Conservation (phyloP, 1,140 invertebrate genomes). For the Metaphire vulgaris region DNA sequence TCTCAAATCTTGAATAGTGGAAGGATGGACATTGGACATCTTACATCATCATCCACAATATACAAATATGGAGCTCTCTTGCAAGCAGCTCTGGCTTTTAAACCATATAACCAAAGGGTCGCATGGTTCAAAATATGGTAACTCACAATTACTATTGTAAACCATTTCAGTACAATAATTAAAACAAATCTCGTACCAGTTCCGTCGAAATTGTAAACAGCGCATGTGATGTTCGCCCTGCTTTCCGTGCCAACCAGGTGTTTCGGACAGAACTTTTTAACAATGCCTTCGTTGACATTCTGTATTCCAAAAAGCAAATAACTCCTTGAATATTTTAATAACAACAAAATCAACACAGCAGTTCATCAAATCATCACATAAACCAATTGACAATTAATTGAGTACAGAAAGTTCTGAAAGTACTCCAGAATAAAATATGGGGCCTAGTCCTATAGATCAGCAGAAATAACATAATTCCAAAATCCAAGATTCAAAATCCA, state of each 20-base stretch:
- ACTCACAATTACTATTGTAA: not conserved
- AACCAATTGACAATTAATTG: no score
- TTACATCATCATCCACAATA: constrained; percentile 37
- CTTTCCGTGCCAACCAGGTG: not conserved
- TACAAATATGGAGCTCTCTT: not conserved
- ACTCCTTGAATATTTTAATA: no score
- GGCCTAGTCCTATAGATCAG: no score
- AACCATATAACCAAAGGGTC: no score
- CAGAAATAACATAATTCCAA: no score
- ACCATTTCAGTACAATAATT: not conserved
- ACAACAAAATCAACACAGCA: no score
- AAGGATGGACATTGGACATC: no score
- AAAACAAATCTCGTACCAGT: constrained; percentile 40
- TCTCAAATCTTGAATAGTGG: constrained; percentile 47
- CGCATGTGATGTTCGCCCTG: constrained; percentile 69
- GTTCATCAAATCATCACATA: no score
- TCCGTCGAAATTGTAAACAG: constrained; percentile 84
- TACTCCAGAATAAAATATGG: no score
- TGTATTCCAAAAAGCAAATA: no score
- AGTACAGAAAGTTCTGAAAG: no score
- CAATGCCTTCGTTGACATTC: not conserved
- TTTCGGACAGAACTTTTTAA: constrained; percentile 57
- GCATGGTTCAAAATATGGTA: not conserved
- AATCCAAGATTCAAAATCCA: no score
- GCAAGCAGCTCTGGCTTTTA: not conserved